Conservation (phyloP, 2,888 invertebrate species). For the Sycophila texana region DNA sequence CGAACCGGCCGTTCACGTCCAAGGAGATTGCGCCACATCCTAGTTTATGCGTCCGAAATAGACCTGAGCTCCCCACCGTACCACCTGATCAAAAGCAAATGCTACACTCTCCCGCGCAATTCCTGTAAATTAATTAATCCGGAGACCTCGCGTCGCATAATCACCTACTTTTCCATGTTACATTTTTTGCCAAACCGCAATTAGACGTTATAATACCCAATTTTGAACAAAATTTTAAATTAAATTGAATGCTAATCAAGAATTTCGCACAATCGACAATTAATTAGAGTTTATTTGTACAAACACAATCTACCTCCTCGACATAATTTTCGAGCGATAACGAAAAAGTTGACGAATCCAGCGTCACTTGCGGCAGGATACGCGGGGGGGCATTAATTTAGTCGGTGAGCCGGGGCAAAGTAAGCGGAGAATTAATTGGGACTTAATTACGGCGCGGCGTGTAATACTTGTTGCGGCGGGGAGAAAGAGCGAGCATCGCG, state of each 20-base stretch:
- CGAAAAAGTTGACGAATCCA: too few species aligned
- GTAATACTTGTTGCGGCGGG: constrained; percentile 68
- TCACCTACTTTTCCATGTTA: too few species aligned
- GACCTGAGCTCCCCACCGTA: not conserved
- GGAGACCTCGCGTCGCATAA: not conserved
- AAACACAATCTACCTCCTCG: too few species aligned
- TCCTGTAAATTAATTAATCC: not conserved
- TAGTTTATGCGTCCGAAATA: constrained; percentile 44
- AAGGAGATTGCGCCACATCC: constrained; percentile 60
- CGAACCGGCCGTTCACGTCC: constrained; percentile 43
- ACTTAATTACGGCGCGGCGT: constrained; percentile 69
- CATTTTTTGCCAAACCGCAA: too few species aligned
- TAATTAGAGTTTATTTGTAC: too few species aligned
- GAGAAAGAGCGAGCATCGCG: constrained; percentile 43
- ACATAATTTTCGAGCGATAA: too few species aligned
- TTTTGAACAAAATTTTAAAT: too few species aligned
- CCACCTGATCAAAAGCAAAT: constrained; percentile 40
- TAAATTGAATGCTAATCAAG: too few species aligned
- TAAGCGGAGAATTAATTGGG: constrained; percentile 70
- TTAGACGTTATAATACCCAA: too few species aligned
- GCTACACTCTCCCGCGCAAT: not conserved
- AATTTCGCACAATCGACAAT: too few species aligned
- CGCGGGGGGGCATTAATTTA: constrained; percentile 34
- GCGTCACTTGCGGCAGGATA: too few species aligned
- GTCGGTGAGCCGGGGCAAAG: constrained; percentile 57